These are phyloP conservation scores for Setophaga petechia DNA, from an alignment of 2,113 vertebrate species.

Conservation along the genomic window DNA sequence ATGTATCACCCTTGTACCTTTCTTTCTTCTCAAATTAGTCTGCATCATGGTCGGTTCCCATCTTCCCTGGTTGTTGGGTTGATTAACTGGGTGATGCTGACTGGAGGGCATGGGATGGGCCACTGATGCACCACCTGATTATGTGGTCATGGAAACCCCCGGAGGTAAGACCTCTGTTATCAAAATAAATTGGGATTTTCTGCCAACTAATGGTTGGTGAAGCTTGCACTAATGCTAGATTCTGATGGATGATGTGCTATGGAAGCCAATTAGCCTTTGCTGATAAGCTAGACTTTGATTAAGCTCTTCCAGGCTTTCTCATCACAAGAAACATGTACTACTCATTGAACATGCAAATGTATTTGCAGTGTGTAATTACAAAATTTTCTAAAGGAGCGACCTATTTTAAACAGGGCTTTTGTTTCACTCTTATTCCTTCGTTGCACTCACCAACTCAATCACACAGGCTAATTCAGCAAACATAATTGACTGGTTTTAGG, in stretches of 20 bases:
- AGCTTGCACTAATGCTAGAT: conserved; percentile 61
- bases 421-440: neutral
- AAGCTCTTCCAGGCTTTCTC: conserved; percentile 40
- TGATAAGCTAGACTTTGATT: conserved; percentile 61
- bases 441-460: neutral
- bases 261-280: conserved; percentile 58
- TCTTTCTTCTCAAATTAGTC: conserved; percentile 15
- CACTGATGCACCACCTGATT: conserved; percentile 69
- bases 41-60: neutral
- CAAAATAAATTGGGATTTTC: conserved; percentile 78
- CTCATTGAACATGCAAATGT: conserved; percentile 55
- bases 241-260: conserved; percentile 38
- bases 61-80: conserved; percentile 31
- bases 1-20: neutral
- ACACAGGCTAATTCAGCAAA: conserved; percentile 11
- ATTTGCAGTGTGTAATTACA: conserved; percentile 55
- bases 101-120: conserved; percentile 57
- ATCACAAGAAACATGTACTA: neutral
- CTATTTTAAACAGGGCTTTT: conserved; percentile 32
- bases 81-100: conserved; percentile 63
- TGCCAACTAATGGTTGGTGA: conserved; percentile 71
- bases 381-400: conserved; percentile 14
- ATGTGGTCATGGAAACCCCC: conserved; percentile 72
- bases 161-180: conserved; percentile 63
- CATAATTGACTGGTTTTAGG: conserved; percentile 52